These are phyloP conservation scores for Sepiola atlantica DNA, from an alignment of 2,888 invertebrate species.

Conservation along the genomic window DNA sequence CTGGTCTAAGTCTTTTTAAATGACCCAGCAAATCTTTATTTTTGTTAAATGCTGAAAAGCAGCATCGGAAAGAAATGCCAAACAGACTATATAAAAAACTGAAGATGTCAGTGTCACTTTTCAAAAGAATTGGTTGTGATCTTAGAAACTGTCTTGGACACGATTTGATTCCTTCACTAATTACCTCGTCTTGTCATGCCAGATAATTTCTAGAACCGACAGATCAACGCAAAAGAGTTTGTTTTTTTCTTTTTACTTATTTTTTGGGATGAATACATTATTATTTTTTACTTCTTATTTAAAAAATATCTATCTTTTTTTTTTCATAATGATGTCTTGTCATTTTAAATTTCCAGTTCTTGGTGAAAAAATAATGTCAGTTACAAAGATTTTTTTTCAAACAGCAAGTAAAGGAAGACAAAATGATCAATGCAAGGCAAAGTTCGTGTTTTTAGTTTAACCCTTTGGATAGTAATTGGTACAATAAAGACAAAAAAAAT, in stretches of 20 bases:
- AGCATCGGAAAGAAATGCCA: too few relatives aligned
- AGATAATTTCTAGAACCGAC: neutral
- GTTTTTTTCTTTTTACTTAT: neutral
- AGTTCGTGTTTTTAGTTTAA: neutral
- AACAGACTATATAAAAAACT: neutral
- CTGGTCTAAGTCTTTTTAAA: too few relatives aligned
- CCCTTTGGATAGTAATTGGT: neutral
- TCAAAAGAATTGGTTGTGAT: slow-evolving; percentile 7
- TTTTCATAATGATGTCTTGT: neutral
- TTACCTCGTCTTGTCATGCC: neutral
- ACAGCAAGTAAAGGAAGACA: neutral
- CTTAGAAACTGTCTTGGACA: slow-evolving; percentile 19
- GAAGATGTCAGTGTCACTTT: neutral
- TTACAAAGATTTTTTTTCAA: neutral
- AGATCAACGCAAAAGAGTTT: neutral
- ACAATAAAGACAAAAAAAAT: neutral
- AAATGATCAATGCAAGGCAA: neutral
- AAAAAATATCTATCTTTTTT: neutral
- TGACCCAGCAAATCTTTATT: too few relatives aligned
- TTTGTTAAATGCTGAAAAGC: too few relatives aligned
- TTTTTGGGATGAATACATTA: neutral
- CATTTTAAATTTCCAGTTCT: neutral
- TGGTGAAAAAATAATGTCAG: neutral
- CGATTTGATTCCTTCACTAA: neutral
- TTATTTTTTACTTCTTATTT: neutral